Base-by-base conservation (phyloP, 2,797 vertebrate genomes). In the Argentina silus region DNA sequence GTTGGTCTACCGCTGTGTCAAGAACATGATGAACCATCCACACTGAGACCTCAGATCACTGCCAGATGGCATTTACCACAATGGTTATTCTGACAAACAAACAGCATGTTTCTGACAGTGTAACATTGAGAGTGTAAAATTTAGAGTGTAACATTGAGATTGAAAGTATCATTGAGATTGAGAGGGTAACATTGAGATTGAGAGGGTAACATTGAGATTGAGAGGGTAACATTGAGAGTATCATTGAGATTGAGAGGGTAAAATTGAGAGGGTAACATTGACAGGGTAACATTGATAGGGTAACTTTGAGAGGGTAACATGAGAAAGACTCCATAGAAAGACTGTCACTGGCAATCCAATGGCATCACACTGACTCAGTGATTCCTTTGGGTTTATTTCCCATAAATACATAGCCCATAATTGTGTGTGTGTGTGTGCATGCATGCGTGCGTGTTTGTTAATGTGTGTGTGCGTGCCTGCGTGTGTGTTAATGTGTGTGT, bases 381-480 rank as follows among this genome's bases (percentile, higher is more conserved):
- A 50, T 66, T 51, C 6, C 57, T 50, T 14, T 50, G 64, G 19
- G 45, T 66, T 66, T 66, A 48, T 66, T 48, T 48, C 11, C 45
- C 19, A 50, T 23, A 21, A 23, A 7, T 19, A 48, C 7, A 48
- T 8, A 2, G 1, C 47, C 11, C 7, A 8, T 12, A 48, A 48
- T 48, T 12, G 6, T 12, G 7, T 12, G 7, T 12, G 17, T 59
- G 56, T 59, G 56, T 27, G 56, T 59, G 56, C 19, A 6, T 50
- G 48, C 6, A 6, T 50, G 48, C 7, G 48, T 50, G 48, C 6
- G 48, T 14, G 48, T 50, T 6, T 21, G 19, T 56, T 15, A 1
- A 15, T 56, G 55, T 56, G 55, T 56, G 55, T 56, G 55, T 6
- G 17, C 7, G 56, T 3, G 9, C 7, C 6, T 59, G 10, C 10